phyloP scores from a whole-genome alignment of 2,888 invertebrate species.

The Lithophane semibrunnea region DNA sequence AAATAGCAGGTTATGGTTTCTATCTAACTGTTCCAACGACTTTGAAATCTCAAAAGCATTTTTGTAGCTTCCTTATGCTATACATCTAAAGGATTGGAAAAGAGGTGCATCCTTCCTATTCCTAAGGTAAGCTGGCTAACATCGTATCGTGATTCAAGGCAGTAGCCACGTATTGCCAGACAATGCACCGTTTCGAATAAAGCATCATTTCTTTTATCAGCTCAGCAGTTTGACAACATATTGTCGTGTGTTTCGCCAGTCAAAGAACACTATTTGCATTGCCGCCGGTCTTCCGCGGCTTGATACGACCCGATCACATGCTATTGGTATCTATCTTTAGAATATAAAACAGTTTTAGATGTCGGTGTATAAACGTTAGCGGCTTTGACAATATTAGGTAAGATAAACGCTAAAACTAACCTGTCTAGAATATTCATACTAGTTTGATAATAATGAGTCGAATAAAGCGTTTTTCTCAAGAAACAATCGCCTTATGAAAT shows the following conservation, averaged over 20 bases:
- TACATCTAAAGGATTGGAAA: background rate
- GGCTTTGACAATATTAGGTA: background rate
- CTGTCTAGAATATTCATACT: background rate
- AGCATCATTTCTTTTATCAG: conserved; percentile 50
- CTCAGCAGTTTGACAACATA: conserved; percentile 13
- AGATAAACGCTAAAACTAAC: background rate
- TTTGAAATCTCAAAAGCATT: too few relatives aligned
- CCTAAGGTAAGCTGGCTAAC: background rate
- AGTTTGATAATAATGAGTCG: background rate
- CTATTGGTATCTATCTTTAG: conserved; percentile 29
- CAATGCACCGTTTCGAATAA: conserved; percentile 29
- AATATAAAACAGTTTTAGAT: conserved; percentile 13
- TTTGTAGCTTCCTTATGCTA: background rate
- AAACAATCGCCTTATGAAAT: background rate
- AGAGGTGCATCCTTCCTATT: background rate
- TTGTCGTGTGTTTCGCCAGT: conserved; percentile 52
- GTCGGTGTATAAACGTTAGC: background rate
- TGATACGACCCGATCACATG: conserved; percentile 45
- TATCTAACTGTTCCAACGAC: background rate
- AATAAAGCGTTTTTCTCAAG: too few relatives aligned
- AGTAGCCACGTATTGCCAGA: conserved; percentile 3
- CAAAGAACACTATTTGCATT: conserved; percentile 62
- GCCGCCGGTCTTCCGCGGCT: conserved; percentile 45
- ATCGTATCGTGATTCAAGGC: conserved; percentile 22
- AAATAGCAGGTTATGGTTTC: background rate